Conservation (phyloP, 2,888 invertebrate genomes). For the Ophraella communa region DNA sequence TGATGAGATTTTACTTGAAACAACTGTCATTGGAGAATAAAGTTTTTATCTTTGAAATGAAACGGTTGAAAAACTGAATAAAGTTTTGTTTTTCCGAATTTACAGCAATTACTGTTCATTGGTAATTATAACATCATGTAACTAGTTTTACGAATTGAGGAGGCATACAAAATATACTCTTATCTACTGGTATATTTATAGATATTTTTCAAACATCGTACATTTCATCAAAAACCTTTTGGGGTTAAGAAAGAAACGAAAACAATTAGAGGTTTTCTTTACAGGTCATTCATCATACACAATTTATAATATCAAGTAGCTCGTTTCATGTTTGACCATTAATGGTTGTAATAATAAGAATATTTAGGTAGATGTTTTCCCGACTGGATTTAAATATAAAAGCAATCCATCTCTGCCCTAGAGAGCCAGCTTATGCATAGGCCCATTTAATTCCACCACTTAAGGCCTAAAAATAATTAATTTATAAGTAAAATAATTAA, state of each 20-base stretch:
- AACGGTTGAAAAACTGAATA: too few relatives aligned
- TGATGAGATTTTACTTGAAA: too few relatives aligned
- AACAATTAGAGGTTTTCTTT: neutral
- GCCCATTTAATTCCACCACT: conserved; percentile 15
- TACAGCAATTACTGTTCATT: too few relatives aligned
- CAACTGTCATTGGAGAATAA: too few relatives aligned
- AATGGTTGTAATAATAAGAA: conserved; percentile 9
- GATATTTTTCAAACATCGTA: neutral
- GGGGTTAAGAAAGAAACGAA: neutral
- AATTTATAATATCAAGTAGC: conserved; percentile 21
- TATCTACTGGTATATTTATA: neutral
- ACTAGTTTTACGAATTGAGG: too few relatives aligned
- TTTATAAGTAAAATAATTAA: too few relatives aligned
- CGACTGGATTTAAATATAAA: conserved; percentile 35
- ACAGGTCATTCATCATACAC: conserved; percentile 1
- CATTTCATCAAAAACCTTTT: neutral
- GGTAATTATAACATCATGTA: too few relatives aligned
- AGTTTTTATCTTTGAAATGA: too few relatives aligned
- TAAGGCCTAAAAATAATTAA: neutral
- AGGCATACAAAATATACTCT: too few relatives aligned
- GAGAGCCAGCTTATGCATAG: conserved; percentile 25
- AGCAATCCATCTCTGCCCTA: conserved; percentile 37
- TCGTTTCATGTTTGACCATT: conserved; percentile 8
- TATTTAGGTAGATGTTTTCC: conserved; percentile 22
- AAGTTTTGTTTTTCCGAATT: too few relatives aligned